Evolutionary conservation across 1,140 invertebrate genomes (phyloP), one percentile per base, ranked within the genome.

Genomic region (Penaeus chinensis): DNA sequence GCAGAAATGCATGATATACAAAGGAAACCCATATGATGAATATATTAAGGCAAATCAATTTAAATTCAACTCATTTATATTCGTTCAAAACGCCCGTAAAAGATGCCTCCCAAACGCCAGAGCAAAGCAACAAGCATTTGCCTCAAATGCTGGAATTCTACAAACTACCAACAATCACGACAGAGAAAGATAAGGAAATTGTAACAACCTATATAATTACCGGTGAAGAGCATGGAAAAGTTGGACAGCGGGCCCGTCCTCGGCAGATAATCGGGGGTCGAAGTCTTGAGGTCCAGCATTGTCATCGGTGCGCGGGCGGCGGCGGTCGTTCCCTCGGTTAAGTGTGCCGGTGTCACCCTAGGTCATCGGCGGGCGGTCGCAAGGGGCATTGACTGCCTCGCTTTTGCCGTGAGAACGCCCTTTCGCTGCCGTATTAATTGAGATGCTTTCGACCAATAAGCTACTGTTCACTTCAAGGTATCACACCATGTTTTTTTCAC

Each of bases 211-310:
- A 88, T 90, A 89, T 87, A 92, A 92, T 91, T 94, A 95, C 94
- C 94, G 90, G 94, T 94, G 92, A 94, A 94, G 87, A 95, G 92
- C 94, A 95, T 95, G 65, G 94, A 94, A 90, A 95, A 93, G 91
- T 95, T 95, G 87, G 94, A 94, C 88, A 94, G 94, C 24, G 94
- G 92, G 91, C 94, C 92, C 91, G 92, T 93, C 93, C 94, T 91
- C 92, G 93, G 93, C 91, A 94, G 92, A 92, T 95, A 92, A 92
- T 94, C 93, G 8, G 89, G 89, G 74, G 93, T 93, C 92, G 93
- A 94, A 16, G 92, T 93, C 91, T 95, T 95, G 91, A 95, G 93
- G 92, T 95, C 94, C 91, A 95, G 92, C 94, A 95, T 95, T 62
- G 89, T 90, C 89, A 90, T 90, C 47, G 54, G 79, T 22, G 47